Evolutionary conservation across 2,113 vertebrate genomes (phyloP), one percentile per base, ranked within the genome.

Genomic region (Misgurnus anguillicaudatus): DNA sequence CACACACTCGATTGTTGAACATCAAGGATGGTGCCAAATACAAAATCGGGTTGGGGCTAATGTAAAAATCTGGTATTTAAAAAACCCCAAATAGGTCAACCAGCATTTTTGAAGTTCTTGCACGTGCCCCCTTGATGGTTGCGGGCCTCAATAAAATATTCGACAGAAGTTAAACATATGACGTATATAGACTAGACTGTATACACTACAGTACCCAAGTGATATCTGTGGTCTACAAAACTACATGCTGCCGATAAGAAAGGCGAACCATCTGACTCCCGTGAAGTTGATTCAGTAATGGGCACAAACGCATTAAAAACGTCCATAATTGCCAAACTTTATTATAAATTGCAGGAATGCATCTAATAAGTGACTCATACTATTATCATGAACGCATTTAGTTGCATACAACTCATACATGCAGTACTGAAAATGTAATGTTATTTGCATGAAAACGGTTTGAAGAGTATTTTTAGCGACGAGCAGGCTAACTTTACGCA

Each of bases 391-490:
- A 53, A 53, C 47, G 14, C 14, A n/a, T 9, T 3, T 0, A 4
- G 9, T 6, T 19, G 2, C 17, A 53, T 36, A 36, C 5, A 19
- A 36, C 2, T 69, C 47, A 14, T 57, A 14, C 53, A 2, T 57
- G 53, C 53, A 38, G 14, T 17, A 4, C 3, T 7, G 9, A 70
- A n/a, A 0, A 9, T 57, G 2, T 57, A n/a, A 57, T 19, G 16
- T 55, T 55, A 17, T 55, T 14, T 13, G 51, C 5, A n/a, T 36
- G 17, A 6, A 38, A 16, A 6, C 3, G 13, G 5, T 45, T 7
- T 79, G 36, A 55, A 66, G 13, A 60, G 38, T 42, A n/a, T 83
- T 66, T 74, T 60, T 63, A 79, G 53, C 51, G 39, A 70, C 47
- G 67, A 9, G 5, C 53, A 58, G 70, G 38, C 6, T 57, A 19